Base-by-base conservation (phyloP, 2,113 vertebrate genomes). In the Chamaetylas fuelleborni region DNA sequence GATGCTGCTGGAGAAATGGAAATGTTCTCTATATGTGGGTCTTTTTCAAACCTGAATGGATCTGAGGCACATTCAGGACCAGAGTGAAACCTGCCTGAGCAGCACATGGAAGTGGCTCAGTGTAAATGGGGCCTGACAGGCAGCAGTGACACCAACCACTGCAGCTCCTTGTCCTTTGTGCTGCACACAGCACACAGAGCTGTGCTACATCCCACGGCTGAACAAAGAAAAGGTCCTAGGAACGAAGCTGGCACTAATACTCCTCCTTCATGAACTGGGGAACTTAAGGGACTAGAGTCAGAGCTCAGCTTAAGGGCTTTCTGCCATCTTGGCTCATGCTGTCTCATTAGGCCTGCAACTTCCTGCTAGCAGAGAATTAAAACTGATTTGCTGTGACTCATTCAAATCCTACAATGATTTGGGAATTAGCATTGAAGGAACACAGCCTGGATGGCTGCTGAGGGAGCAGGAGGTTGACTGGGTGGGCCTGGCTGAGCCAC, bases 371-470 rank as follows among this genome's bases (percentile, higher is more conserved):
- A 90, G 58, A 73, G 84, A 87, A 94, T 89, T 83, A 92, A 90
- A 94, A 87, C 56, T 69, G 57, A 95, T 88, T 84, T 91, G 92
- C 78, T 91, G 57, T 81, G 90, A 90, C 92, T 90, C 56, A 80
- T 91, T 53, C 57, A 90, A 95, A 81, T 70, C 73, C 90, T 84
- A 85, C 66, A 89, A 61, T 84, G 78, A 71, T 81, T 87, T 6
- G 12, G 57, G 87, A 87, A 93, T 90, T 51, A 94, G 65, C 61
- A 93, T 71, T 89, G 50, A 83, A 85, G 87, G 87, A 87, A 67
- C 81, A 73, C 17, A 80, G 40, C 15, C 43, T 3, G 5, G 33
- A 47, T 84, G 54, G 61, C 64, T 95, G 65, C 61, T 64, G 81
- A 76, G 53, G 73, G 78, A 87, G 81, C 47, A 78, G 77, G 40